A percentile compares a stretch with the other conserved stretches of the same genome.
These are phyloP conservation scores for Jaculus jaculus DNA, from an alignment of 2,113 vertebrate genomes.

Conservation along the genomic window DNA sequence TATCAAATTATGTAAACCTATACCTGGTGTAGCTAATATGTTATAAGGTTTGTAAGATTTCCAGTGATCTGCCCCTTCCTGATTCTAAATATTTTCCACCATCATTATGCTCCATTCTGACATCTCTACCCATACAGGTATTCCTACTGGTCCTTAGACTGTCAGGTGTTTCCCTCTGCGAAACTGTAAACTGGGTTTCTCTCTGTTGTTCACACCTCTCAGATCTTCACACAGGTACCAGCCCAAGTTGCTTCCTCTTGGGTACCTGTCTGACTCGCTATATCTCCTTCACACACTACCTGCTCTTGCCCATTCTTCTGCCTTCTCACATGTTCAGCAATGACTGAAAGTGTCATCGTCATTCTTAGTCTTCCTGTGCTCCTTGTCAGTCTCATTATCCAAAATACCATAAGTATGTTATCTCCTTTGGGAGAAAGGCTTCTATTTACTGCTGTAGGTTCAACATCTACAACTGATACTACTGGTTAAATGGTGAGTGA, in stretches of 20 bases:
- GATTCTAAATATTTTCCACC: background rate
- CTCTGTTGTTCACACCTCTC: background rate
- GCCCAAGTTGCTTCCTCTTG: background rate
- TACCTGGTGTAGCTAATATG: background rate
- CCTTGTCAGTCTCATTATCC: background rate
- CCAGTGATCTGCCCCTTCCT: background rate
- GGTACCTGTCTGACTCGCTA: too few species aligned
- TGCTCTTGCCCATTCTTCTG: background rate
- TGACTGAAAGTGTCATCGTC: background rate
- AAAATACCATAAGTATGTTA: background rate
- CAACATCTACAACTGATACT: background rate
- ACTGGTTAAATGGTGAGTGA: background rate
- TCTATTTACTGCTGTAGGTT: background rate
- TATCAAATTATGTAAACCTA: background rate
- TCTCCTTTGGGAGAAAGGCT: background rate
- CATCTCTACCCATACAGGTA: rapidly evolving
- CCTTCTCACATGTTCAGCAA: background rate
- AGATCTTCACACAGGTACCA: background rate
- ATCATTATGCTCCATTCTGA: rapidly evolving
- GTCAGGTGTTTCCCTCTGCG: background rate
- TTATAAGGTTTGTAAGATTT: too few species aligned
- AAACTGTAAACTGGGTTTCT: background rate
- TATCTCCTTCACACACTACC: background rate
- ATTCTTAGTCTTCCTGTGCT: background rate
- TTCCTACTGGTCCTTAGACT: background rate